phyloP scores from a whole-genome alignment of 2,797 vertebrate species.

The Ciconia nigra region DNA sequence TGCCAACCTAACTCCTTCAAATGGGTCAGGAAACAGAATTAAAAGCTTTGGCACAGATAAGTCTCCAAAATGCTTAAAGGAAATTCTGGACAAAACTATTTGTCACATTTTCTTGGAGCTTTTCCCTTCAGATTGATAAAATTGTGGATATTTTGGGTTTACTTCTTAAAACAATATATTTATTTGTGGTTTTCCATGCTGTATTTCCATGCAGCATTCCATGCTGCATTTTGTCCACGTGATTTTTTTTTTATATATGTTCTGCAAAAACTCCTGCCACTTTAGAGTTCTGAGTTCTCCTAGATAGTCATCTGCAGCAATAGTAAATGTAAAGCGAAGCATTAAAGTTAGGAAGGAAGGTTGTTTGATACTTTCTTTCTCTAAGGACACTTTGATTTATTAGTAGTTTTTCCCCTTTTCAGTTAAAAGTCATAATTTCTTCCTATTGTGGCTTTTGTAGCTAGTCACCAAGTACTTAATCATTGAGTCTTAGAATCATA shows the following conservation, averaged over 20 bases:
- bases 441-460: background rate
- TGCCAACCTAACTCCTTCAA: background rate
- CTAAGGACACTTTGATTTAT: background rate
- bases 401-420: background rate
- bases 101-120: background rate
- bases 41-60: background rate
- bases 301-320: background rate
- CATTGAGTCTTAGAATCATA: background rate
- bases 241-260: background rate
- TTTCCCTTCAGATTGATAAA: background rate
- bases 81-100: background rate
- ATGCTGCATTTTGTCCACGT: background rate
- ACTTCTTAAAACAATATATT: background rate
- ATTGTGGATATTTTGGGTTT: background rate
- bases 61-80: background rate
- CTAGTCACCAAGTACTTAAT: background rate
- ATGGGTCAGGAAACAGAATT: conserved; percentile 16
- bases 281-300: background rate
- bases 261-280: background rate
- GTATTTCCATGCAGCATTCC: background rate
- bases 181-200: background rate
- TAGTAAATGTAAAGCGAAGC: background rate
- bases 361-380: background rate
- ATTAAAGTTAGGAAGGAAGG: background rate
- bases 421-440: background rate